These are phyloP conservation scores for Heliconius hermathena DNA, from an alignment of 1,140 invertebrate species.

Conservation along the genomic window DNA sequence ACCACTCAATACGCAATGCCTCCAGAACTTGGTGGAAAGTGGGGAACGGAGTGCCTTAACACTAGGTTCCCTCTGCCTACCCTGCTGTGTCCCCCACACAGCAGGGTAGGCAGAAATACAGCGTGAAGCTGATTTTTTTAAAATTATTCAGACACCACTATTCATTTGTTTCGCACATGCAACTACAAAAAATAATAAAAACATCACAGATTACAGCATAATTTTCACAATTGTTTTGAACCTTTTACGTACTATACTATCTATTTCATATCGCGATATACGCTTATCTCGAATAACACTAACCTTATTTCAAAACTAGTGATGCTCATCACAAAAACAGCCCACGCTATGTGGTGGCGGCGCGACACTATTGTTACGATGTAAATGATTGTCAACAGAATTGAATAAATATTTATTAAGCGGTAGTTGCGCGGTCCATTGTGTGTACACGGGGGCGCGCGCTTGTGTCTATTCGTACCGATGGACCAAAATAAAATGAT, in stretches of 20 bases:
- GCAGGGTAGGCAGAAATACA: too few relatives aligned
- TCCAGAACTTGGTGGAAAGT: too few relatives aligned
- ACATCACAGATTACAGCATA: not conserved
- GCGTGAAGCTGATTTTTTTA: too few relatives aligned
- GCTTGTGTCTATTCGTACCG: constrained; percentile 46
- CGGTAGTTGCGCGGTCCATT: constrained; percentile 60
- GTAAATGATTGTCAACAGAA: constrained; percentile 78
- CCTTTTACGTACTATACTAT: not conserved
- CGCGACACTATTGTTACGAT: constrained; percentile 67
- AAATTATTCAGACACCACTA: not conserved
- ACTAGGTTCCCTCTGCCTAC: too few relatives aligned
- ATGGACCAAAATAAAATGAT: constrained; percentile 47
- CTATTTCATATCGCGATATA: constrained; percentile 19
- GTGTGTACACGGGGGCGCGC: constrained; percentile 49
- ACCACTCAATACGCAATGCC: too few relatives aligned
- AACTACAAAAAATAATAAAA: not conserved
- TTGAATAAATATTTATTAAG: constrained; percentile 78
- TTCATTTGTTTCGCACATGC: too few relatives aligned
- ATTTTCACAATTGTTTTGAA: not conserved
- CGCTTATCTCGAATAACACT: constrained; percentile 56
- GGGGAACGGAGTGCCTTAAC: too few relatives aligned
- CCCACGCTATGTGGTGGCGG: constrained; percentile 62
- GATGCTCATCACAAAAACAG: constrained; percentile 65
- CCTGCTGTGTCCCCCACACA: too few relatives aligned
- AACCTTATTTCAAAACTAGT: constrained; percentile 64